Base-by-base conservation (phyloP, 2,888 invertebrate genomes). In the Plusia festucae region DNA sequence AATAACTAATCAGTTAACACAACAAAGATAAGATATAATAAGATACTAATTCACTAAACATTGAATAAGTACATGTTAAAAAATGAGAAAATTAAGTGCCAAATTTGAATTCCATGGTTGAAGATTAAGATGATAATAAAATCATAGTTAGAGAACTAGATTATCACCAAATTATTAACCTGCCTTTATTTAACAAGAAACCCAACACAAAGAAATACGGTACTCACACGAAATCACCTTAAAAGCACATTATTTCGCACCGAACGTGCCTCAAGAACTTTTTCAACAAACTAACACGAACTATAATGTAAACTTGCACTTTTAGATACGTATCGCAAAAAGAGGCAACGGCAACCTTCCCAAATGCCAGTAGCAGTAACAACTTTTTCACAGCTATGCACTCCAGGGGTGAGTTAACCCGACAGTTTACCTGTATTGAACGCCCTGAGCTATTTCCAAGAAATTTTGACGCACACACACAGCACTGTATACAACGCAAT, bases 381-480 rank as follows among this genome's bases (percentile, higher is more conserved):
- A 59, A 65, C 56, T 70, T 71, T 71, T 78, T 80, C 66, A 65
- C 57, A 59, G 58, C 51, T 54, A 62, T 78, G 59, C 69, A 70
- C 30, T 52, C 70, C 49, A 55, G 63, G 62, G 75, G 81, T 67
- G 60, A 60, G 20, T 53, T 59, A 53, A 68, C 69, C 67, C 63
- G 53, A 65, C 66, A 59, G 54, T 72, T 79, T 79, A 81, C 80
- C 80, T 82, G 79, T 83, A 81, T 81, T 60, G 84, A 84, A 81
- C 81, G 83, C 82, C 60, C 55, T 60, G 68, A 86, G 88, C 88
- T 73, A 88, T 84, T 94, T 94, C 93, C 86, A 65, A 89, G 93
- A 93, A 94, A 84, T 76, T 92, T 85, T 87, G 89, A 90, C 90
- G 85, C 90, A 83, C 85, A 91, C 87, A 83, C 88, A 89, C 87